Base-by-base conservation (phyloP, 2,797 vertebrate species). In the Delichon dasypus region DNA sequence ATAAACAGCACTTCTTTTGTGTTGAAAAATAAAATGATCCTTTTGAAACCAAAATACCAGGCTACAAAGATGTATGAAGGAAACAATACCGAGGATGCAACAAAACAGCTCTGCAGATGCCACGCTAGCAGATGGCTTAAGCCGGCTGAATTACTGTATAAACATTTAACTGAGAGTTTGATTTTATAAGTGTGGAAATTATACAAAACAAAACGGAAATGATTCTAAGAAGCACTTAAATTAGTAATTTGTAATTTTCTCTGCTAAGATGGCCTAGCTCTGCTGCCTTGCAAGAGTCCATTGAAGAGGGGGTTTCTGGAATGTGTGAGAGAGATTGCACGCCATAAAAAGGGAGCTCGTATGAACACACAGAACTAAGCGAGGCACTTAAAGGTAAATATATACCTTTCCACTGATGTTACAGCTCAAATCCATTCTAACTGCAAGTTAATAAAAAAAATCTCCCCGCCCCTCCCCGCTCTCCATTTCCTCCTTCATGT, bases 161-260 rank as follows among this genome's bases (percentile, higher is more conserved):
- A 96, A 97, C 97, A 94, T 57, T 95, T 94, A 90, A 90, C 75
- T 58, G 88, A 68, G 95, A 97, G 94, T 95, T 95, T 96, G 96
- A 96, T 96, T 95, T 96, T 85, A 7, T 86, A 95, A 93, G 94
- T 51, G 93, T 93, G 80, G 88, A 97, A 97, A 97, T 96, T 48
- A 90, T 25, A 93, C 90, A 85, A 96, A 97, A 97, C 95, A 94
- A 90, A 96, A 95, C 92, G 95, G 80, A 91, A 95, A 95, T 47
- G 23, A 94, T 88, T 91, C 90, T 79, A 88, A 57, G 81, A 92
- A 94, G 91, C 91, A 71, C 84, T 96, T 95, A 90, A 86, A 88
- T 95, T 81, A 96, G 95, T 92, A 66, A 95, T 96, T 93, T 96
- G 92, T 96, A 93, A 96, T 96, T 93, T 96, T 95, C 94, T 95